Conservation (phyloP, 2,888 invertebrate species). For the Punctoribates punctum region DNA sequence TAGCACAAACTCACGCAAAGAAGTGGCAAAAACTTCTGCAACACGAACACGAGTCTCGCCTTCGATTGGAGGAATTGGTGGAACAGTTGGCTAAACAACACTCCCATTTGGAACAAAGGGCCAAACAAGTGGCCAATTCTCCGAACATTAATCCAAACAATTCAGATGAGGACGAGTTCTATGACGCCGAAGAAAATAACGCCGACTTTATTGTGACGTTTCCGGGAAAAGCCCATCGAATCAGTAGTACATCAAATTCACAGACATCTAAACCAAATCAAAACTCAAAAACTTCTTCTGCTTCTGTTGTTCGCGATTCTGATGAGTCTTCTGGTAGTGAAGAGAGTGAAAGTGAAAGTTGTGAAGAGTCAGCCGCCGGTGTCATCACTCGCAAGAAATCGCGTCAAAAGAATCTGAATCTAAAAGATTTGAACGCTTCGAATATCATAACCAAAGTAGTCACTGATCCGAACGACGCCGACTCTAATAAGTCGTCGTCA, state of each 20-base stretch:
- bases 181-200: slow-evolving; percentile 60
- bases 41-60: slow-evolving; percentile 89
- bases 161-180: slow-evolving; percentile 64
- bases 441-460: slow-evolving; percentile 31
- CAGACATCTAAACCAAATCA: too few species aligned
- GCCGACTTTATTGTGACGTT: slow-evolving; percentile 53
- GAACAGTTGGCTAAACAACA: slow-evolving; percentile 97
- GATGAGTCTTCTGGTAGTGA: slow-evolving; percentile 36
- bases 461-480: slow-evolving; percentile 12
- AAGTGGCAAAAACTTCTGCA: slow-evolving; percentile 89
- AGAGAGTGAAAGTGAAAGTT: slow-evolving; percentile 32
- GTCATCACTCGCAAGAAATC: slow-evolving; percentile 39
- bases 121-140: slow-evolving; percentile 54
- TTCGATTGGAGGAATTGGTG: slow-evolving; percentile 88
- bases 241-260: background rate
- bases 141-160: slow-evolving; percentile 50
- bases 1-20: slow-evolving; percentile 82
- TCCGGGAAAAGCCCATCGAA: slow-evolving; percentile 51
- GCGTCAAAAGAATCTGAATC: slow-evolving; percentile 9
- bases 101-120: slow-evolving; percentile 82
- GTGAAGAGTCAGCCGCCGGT: slow-evolving; percentile 34
- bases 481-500: slow-evolving; percentile 29
- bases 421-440: background rate
- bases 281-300: background rate
- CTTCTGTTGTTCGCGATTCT: slow-evolving; percentile 32